Base-by-base conservation (phyloP, 2,888 invertebrate genomes). In the Amphipyra tragopoginis region DNA sequence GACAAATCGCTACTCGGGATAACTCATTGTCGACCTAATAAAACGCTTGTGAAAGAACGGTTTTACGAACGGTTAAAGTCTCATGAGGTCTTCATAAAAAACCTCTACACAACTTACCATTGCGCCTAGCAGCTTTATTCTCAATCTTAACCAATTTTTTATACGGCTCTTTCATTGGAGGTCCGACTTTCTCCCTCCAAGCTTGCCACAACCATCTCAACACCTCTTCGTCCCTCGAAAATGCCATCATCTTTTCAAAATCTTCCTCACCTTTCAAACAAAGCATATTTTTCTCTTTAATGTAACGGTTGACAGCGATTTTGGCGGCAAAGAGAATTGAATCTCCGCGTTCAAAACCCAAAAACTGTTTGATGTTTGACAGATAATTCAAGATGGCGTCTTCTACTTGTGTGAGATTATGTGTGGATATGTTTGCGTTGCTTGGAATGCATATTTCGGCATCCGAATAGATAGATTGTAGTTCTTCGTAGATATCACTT, bases 161-260 rank as follows among this genome's bases (percentile, higher is more conserved):
- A 84, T 96, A 97, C 2, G 95, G 86, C 13, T 90, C 79, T 61
- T 92, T 95, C 86, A 97, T 95, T 3, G 90, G 85, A 0, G 92
- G 92, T 0, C 96, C 96, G 7, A 96, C 95, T 11, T 91, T 95
- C 68, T 96, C 92, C 67, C 97, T 93, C 97, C 97, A 97, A 5
- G 91, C 90, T 13, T 92, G 83, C 97, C 97, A 97, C 0, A 96
- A 90, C 95, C 96, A 96, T 66, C 90, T 88, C 54, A 97, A 87
- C 48, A 96, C 92, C 4, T 89, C 81, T 70, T 94, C 92, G 29
- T 93, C 90, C 49, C 82, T 92, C 0, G 93, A 90, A 53, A 88
- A 86, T 13, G 90, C 87, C 95, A 97, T 96, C 44, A 97, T 77
- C 11, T 90, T 90, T 50, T 96, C 96, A 75, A 97, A 89, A 77